phyloP scores from a whole-genome alignment of 2,113 vertebrate genomes.

The Candoia aspera region DNA sequence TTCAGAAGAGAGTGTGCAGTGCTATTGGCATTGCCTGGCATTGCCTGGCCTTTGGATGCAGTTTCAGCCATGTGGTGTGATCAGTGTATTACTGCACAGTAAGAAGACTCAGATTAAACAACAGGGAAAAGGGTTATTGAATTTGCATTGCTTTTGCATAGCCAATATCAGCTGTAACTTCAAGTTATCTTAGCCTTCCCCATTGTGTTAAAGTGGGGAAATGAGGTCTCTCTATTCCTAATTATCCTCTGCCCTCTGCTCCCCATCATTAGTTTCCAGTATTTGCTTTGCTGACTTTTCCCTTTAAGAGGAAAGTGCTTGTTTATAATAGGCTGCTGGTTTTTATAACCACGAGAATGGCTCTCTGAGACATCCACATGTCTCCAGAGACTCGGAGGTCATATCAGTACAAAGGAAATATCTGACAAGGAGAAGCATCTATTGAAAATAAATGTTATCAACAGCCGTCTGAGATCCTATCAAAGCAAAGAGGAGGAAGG shows the following conservation, averaged over 20 bases:
- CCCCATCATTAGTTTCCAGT: constrained; percentile 3
- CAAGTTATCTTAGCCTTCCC: constrained; percentile 19
- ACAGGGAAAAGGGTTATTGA: not conserved
- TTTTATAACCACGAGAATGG: constrained; percentile 62
- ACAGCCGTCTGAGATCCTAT: not conserved
- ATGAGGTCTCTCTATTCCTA: not conserved
- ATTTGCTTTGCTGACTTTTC: not conserved
- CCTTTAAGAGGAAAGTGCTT: not conserved
- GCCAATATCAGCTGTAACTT: not conserved
- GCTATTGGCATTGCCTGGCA: rapidly evolving
- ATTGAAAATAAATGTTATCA: constrained; percentile 16
- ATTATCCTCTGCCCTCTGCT: constrained; percentile 29
- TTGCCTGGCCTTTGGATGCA: not conserved
- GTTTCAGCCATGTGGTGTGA: not conserved
- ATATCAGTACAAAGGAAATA: constrained; percentile 37
- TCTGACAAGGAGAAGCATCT: constrained; percentile 30
- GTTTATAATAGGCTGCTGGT: not conserved
- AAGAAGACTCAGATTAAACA: constrained; percentile 1
- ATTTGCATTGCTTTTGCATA: not conserved
- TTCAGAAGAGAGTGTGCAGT: not conserved
- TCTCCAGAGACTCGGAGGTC: constrained; percentile 47
- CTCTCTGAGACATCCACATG: not conserved
- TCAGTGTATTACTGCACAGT: not conserved
- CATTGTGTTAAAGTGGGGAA: not conserved
- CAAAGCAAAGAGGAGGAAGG: not conserved